Evolutionary conservation across 2,888 invertebrate genomes (phyloP), one percentile per base, ranked within the genome.

Genomic region (Rhyacophila evoluta): DNA sequence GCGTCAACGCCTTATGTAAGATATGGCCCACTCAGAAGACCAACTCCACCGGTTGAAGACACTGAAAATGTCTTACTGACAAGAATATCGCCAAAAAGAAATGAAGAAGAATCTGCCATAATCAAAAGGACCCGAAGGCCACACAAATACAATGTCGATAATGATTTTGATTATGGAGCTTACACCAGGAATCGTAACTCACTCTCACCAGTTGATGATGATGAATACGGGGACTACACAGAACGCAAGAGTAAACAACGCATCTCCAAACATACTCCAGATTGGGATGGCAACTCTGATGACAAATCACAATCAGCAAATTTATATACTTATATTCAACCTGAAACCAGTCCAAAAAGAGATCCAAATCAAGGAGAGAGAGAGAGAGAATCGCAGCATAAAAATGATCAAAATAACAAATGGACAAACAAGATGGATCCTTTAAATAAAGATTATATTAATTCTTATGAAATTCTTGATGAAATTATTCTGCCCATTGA

Each of bases 1-100:
- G 10, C 29, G 5, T 4, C 15, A 15, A 36, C 15, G 8, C 41
- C 41, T 0, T 55, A 55, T 55, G 10, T 19, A 12, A 55, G 8
- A 25, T 8, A 25, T 8, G 12, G 2, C 8, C 10, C 55, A 2
- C 19, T 19, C 55, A 19, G 8, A 19, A 55, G 25, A 55, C 25
- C 6, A 1, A 1, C 8, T 2, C 15, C 19, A 1, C 55, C 55
- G 19, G 29, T 11, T 1, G 79, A 79, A 69, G 74, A 71, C n/a
- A 36, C 3, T 2, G 79, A 79, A 77, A 79, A 79, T 37, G 29
- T 79, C 29, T 72, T 79, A 37, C 39, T 79, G 1, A 77, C 79
- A 11, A 79, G 79, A 68, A 79, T 79, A 29, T 79, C 79, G 8
- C 79, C 79, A 10, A 39, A 72, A 1, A 36, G 74, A 41, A 74